Conservation (phyloP, 2,888 invertebrate species). For the Drosophila prostipennis region DNA sequence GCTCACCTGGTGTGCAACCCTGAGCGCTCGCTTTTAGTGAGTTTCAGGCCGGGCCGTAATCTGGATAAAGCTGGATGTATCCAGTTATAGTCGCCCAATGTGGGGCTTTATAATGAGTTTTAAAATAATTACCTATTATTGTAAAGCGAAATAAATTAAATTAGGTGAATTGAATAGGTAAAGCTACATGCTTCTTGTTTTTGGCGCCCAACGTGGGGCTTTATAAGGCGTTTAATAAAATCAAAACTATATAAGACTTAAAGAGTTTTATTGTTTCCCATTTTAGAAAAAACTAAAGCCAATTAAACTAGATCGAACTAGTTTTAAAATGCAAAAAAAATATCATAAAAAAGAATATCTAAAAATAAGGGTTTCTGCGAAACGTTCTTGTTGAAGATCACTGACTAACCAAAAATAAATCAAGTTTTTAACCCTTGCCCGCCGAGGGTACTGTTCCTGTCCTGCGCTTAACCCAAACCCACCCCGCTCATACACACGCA, state of each 20-base stretch:
- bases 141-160: too few species aligned
- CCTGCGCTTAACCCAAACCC: conserved; percentile 21
- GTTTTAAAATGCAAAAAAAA: too few species aligned
- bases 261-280: conserved; percentile 1
- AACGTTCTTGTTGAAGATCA: too few species aligned
- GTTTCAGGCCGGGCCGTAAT: conserved; percentile 7
- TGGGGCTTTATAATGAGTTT: background rate
- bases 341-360: too few species aligned
- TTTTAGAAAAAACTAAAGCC: background rate
- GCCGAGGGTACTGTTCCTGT: conserved; percentile 1
- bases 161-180: too few species aligned
- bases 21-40: background rate
- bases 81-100: conserved; percentile 7
- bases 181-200: too few species aligned
- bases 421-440: background rate
- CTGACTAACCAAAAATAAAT: background rate
- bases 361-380: too few species aligned
- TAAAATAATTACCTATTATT: too few species aligned
- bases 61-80: background rate
- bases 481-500: conserved; percentile 9
- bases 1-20: conserved; percentile 29
- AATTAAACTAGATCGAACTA: too few species aligned
- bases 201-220: too few species aligned
- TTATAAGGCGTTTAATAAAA: too few species aligned
- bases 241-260: too few species aligned